Base-by-base conservation (phyloP, 2,797 vertebrate genomes). In the Pipistrellus pygmaeus region DNA sequence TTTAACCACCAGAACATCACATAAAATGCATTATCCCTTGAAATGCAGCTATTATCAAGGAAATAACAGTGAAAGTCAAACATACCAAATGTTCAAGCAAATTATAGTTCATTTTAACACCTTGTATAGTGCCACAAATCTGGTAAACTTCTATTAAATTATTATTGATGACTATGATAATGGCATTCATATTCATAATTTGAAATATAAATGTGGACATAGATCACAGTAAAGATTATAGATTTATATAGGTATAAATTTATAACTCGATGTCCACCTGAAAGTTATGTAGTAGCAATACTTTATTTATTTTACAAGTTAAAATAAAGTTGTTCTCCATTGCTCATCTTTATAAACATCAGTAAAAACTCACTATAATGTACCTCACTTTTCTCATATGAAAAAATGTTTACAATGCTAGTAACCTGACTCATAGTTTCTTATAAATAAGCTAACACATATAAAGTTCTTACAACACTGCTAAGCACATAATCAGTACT, bases 1-100 rank as follows among this genome's bases (percentile, higher is more conserved):
- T 94, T 97, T 96, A 97, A 97, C 83, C 92, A 76, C 35, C 75
- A 92, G 48, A 95, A 92, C 85, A 80, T 46, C 17, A 95, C 81
- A 75, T 68, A 93, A 91, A 87, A 93, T 73, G 75, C 75, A 90
- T 85, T 83, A 92, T 87, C 84, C 66, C n/a, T 96, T 80, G 89
- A 93, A 94, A 95, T 80, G 11, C 20, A 78, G 7, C 60, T 87
- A 80, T 84, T 85, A 88, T 64, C 66, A 72, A 90, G 13, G 21
- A 76, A 51, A 87, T 57, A 87, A 62, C 6, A 55, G 30, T 95
- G 69, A 35, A 83, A 91, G 8, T 64, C 66, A 57, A 23, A 77
- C 18, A 60, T 68, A 55, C 18, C 25, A 87, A 93, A 68, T 53
- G 55, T 76, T 76, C 30, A 38, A 93, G 57, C 57, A 85, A 91